Conservation (phyloP, 2,113 vertebrate species). For the Pica pica region DNA sequence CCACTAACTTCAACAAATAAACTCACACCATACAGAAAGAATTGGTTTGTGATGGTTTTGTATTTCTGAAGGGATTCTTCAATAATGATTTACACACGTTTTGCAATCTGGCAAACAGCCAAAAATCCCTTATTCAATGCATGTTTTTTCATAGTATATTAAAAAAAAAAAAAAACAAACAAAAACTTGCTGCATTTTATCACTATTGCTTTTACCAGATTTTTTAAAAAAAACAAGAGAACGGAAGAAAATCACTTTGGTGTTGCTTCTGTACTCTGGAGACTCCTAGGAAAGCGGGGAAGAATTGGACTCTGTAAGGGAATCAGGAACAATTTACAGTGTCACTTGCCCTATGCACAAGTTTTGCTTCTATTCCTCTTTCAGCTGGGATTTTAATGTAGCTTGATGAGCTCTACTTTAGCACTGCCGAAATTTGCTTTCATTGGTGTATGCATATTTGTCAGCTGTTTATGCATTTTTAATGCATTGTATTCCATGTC, state of each 20-base stretch:
- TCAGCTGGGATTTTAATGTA: neutral
- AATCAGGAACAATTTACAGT: accelerated
- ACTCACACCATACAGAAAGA: neutral
- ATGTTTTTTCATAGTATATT: neutral
- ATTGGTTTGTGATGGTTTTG: neutral
- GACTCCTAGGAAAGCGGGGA: neutral
- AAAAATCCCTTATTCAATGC: neutral
- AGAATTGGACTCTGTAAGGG: neutral
- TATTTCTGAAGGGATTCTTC: neutral
- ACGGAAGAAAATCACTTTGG: neutral
- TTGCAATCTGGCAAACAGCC: neutral
- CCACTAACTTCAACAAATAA: neutral
- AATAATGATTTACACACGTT: accelerated
- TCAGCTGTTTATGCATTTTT: neutral
- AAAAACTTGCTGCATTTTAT: neutral
- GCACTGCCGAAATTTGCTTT: neutral
- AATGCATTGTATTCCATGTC: neutral
- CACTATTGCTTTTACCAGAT: neutral
- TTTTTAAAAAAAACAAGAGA: neutral
- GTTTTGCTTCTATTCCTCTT: neutral
- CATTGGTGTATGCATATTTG: neutral
- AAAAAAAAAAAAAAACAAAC: neutral
- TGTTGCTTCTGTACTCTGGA: neutral
- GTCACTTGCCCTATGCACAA: neutral
- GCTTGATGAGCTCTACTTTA: neutral